Evolutionary conservation across 1,140 invertebrate species (phyloP).

Genomic region (Oreohelix idahoensis): DNA sequence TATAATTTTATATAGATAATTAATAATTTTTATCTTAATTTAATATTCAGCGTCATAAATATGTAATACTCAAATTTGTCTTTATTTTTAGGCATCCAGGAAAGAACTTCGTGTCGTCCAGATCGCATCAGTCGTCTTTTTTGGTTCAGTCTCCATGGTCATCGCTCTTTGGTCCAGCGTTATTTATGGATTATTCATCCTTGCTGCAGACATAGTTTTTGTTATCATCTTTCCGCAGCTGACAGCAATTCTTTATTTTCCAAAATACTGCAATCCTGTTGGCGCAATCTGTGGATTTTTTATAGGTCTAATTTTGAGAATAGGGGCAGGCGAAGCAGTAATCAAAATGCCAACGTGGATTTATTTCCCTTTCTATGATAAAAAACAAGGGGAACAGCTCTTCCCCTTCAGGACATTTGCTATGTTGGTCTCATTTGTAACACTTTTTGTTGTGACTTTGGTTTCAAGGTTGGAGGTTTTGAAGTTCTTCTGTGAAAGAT

Average conservation of each 20-base stretch:
- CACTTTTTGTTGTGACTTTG: slow-evolving; percentile 25
- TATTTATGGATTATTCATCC: slow-evolving; percentile 68
- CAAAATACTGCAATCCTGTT: slow-evolving; percentile 53
- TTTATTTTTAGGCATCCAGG: slow-evolving; percentile 57
- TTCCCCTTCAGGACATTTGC: slow-evolving; percentile 67
- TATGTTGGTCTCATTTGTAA: slow-evolving; percentile 56
- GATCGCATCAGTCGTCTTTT: slow-evolving; percentile 53
- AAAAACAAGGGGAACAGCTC: slow-evolving; percentile 52
- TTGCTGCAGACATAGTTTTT: slow-evolving; percentile 70
- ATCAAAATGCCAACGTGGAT: slow-evolving; percentile 61
- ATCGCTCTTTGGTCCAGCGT: slow-evolving; percentile 62
- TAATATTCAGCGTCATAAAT: too few species aligned
- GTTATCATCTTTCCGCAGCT: slow-evolving; percentile 69
- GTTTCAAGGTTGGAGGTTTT: background rate
- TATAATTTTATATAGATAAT: too few species aligned
- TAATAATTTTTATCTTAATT: too few species aligned
- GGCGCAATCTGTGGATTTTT: slow-evolving; percentile 61
- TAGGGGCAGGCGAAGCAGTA: slow-evolving; percentile 65
- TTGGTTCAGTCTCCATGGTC: slow-evolving; percentile 59
- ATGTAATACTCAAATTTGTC: background rate
- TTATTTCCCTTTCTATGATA: slow-evolving; percentile 60
- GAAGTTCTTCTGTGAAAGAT: background rate
- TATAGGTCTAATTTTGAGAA: slow-evolving; percentile 54
- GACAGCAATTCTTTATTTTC: slow-evolving; percentile 60
- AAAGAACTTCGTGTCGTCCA: slow-evolving; percentile 61